Evolutionary conservation across 1,140 invertebrate species (phyloP).

Genomic region (Sarcophaga peregrina): DNA sequence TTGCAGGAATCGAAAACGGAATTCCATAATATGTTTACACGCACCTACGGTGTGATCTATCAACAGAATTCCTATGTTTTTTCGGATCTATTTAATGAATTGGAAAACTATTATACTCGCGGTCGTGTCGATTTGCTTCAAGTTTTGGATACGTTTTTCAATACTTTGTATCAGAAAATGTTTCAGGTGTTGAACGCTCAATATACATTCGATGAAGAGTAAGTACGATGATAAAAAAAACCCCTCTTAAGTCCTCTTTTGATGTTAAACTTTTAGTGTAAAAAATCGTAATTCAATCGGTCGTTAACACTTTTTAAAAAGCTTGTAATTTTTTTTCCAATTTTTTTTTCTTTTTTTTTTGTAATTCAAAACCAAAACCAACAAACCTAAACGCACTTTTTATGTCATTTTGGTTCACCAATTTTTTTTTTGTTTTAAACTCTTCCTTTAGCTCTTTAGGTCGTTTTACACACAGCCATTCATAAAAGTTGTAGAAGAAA

Average conservation of each 20-base stretch:
- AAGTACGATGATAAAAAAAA: constrained; percentile 62
- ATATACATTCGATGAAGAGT: constrained; percentile 88
- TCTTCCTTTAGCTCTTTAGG: background rate
- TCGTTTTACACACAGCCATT: background rate
- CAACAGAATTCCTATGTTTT: constrained; percentile 94
- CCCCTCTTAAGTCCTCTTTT: background rate
- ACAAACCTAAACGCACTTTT: constrained; percentile 25
- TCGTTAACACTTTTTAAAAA: too few relatives aligned
- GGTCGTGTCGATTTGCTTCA: constrained; percentile 85
- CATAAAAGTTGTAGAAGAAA: constrained; percentile 21
- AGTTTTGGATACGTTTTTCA: constrained; percentile 94
- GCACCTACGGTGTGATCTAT: constrained; percentile 95
- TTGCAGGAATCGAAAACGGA: constrained; percentile 84
- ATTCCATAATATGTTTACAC: constrained; percentile 94
- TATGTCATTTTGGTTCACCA: background rate
- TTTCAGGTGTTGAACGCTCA: constrained; percentile 93
- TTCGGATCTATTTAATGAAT: constrained; percentile 87
- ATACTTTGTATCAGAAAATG: constrained; percentile 93
- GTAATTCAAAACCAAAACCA: constrained; percentile 30
- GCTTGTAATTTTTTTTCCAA: too few relatives aligned
- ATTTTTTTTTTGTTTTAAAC: background rate
- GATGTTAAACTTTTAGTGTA: too few relatives aligned
- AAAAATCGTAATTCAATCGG: too few relatives aligned
- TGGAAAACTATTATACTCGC: constrained; percentile 89
- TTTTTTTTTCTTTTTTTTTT: background rate